A percentile compares a stretch with the other conserved stretches of the same genome.
Evolutionary conservation across 2,113 vertebrate species (phyloP).

Genomic region (Hoplias malabaricus): DNA sequence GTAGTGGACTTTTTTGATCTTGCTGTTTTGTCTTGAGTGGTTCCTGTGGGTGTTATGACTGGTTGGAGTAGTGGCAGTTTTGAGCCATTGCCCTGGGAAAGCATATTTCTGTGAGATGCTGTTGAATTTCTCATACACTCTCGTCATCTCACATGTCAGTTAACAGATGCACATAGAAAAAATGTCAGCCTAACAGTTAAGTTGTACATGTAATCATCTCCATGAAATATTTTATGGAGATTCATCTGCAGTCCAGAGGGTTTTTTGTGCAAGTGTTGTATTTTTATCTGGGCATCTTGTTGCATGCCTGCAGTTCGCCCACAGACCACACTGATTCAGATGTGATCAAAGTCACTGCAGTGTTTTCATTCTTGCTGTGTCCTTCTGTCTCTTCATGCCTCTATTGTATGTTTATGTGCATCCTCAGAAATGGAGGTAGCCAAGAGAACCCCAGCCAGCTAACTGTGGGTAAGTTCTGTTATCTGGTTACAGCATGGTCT

Average conservation of each 20-base stretch:
- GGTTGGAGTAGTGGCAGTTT: not conserved
- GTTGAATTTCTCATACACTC: not conserved
- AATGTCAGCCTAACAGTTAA: not conserved
- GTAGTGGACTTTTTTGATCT: not conserved
- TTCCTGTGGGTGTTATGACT: not conserved
- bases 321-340: slow-evolving; percentile 38
- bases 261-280: slow-evolving; percentile 11
- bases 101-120: not conserved
- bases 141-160: not conserved
- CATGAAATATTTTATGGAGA: not conserved
- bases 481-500: not conserved
- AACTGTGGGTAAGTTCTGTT: slow-evolving; percentile 64
- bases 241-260: not conserved
- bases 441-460: slow-evolving; percentile 49
- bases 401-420: slow-evolving; percentile 13
- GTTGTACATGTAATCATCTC: slow-evolving; percentile 2
- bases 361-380: slow-evolving; percentile 10
- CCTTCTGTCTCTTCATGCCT: not conserved
- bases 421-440: slow-evolving; percentile 57
- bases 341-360: slow-evolving; percentile 38
- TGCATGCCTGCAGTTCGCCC: slow-evolving; percentile 32
- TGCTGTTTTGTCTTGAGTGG: not conserved
- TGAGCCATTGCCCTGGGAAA: not conserved
- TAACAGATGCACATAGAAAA: not conserved
- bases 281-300: slow-evolving; percentile 29